Evolutionary conservation across 2,113 vertebrate genomes (phyloP), one percentile per base, ranked within the genome.

Genomic region (Odontesthes bonariensis): DNA sequence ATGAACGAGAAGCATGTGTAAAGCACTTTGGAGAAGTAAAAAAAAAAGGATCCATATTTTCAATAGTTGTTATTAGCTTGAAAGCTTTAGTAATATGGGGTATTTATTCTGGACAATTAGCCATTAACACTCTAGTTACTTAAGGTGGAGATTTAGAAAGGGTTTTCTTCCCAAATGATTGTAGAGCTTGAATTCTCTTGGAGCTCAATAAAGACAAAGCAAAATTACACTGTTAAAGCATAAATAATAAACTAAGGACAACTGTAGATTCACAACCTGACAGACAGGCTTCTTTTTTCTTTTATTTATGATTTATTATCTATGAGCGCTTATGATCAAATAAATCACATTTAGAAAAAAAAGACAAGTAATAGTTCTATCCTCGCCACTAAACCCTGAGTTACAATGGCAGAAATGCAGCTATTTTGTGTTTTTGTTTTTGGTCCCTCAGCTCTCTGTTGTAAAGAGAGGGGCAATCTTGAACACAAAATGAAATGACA

Each of bases 401-500:
- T 22, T 51, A 46, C 40, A 19, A 14, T 49, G 53, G 51, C 35
- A 64, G 35, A 73, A 23, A 47, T 64, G 55, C 53, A 52, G 64
- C 53, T 20, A 52, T 42, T 22, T 72, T 17, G 20, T 20, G 35
- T 72, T 47, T 71, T 27, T 51, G 44, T 83, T 81, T 84, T 62
- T 58, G 68, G 31, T 56, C 73, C 47, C 56, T 87, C 71, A 77
- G 73, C 73, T 57, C 61, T 77, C 42, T 72, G 38, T 65, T 65
- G 75, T 62, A 40, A 68, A 49, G 14, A 69, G 35, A 44, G 70
- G 58, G 61, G 56, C 58, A 61, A 56, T 73, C 59, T 35, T 64
- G 77, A 87, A 69, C 57, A 57, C 57, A 73, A 66, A 83, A 78
- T 32, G 63, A 82, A 89, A 91, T 72, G 89, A 89, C 89, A 85